Conservation (phyloP, 2,797 vertebrate species). For the Buphagus erythrorhynchus region DNA sequence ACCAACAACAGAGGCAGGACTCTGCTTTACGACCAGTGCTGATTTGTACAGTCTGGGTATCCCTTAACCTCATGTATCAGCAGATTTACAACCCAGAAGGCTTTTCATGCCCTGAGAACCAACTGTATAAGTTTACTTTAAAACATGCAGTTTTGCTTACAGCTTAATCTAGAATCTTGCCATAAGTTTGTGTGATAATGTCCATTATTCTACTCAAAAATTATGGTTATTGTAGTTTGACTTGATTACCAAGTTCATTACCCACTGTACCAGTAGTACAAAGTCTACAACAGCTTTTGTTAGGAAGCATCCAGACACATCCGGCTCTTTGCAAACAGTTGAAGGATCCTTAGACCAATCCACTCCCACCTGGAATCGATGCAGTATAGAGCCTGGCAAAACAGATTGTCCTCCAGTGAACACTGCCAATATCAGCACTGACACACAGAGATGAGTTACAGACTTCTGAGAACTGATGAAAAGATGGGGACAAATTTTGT, state of each 20-base stretch:
- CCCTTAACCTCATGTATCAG: neutral
- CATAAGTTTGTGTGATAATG: neutral
- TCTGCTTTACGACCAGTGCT: neutral
- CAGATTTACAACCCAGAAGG: neutral
- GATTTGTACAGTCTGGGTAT: neutral
- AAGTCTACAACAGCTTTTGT: neutral
- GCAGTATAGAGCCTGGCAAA: neutral
- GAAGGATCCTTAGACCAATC: neutral
- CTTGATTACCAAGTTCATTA: neutral
- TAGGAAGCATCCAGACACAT: neutral
- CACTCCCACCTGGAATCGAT: neutral
- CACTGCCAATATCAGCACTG: neutral
- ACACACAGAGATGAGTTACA: neutral
- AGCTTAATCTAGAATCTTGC: neutral
- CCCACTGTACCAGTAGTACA: neutral
- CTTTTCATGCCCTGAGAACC: neutral
- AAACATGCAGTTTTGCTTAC: neutral
- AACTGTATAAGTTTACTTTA: neutral
- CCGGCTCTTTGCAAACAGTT: neutral
- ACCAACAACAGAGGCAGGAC: neutral
- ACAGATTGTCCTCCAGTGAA: neutral
- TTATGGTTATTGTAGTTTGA: neutral
- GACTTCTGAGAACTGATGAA: neutral
- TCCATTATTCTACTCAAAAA: neutral
- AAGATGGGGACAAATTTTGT: neutral